Base-by-base conservation (phyloP, 2,888 invertebrate species). In the Gibbula magus region DNA sequence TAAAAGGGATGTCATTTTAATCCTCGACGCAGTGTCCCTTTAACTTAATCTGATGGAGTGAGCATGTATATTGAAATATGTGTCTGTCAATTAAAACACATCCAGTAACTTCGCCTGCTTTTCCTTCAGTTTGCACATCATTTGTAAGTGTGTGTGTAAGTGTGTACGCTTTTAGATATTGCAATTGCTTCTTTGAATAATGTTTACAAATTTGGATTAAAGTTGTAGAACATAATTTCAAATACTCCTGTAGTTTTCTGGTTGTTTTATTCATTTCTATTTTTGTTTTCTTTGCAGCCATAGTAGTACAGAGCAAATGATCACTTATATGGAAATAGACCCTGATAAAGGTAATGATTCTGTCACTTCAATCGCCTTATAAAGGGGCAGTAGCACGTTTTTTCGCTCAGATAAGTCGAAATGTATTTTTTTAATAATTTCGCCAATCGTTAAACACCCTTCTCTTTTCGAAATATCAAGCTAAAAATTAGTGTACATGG, bases 291-390 rank as follows among this genome's bases (percentile, higher is more conserved):
- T 25, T 86, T 88, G 45, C 86, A 92, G 92, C 80, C 92, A 92
- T 83, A 82, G 88, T 75, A 88, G 89, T 78, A 90, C 91, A n/a
- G 90, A 94, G 70, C 94, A 94, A 82, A 93, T 94, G 39, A 93
- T 95, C 77, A 93, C 93, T 82, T 94, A 94, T 78, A 94, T 95
- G 94, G 94, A 94, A 86, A 94, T 95, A 84, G 94, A 94, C 82
- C 94, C 95, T 0, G 94, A 94, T 78, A 94, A 95, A 80, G 89
- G 89, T 88, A 79, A 76, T 45, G 0, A 10, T 13, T 61, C 22
- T 56, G 7, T 56, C n/a, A n/a, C n/a, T n/a, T n/a, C n/a, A n/a
- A n/a, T n/a, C n/a, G n/a, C n/a, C n/a, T n/a, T n/a, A n/a, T n/a
- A n/a, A n/a, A n/a, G n/a, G n/a, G n/a, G n/a, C n/a, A n/a, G n/a